Conservation (phyloP, 37 sponge, comb jelly and placozoan genomes). For the Diacarnus erythraeanus region DNA sequence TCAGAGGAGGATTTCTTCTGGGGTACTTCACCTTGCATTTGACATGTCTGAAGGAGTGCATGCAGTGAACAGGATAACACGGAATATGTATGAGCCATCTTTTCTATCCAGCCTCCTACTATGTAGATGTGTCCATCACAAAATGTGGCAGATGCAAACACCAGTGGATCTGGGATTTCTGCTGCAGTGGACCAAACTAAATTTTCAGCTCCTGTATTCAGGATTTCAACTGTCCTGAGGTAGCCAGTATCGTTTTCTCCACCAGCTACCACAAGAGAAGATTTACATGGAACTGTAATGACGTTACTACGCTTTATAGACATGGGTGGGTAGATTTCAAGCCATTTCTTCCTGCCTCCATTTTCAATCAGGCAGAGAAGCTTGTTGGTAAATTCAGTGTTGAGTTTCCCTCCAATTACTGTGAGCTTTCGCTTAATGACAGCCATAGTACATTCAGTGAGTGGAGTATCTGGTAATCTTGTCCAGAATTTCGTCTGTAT, state of each 20-base stretch:
- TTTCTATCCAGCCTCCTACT: conserved; percentile 3
- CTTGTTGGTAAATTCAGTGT: conserved; percentile 6
- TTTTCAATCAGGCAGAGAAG: neutral
- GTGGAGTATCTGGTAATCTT: conserved; percentile 1
- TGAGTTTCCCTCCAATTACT: conserved; percentile 17
- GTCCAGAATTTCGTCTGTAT: conserved; percentile 8
- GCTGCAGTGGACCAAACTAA: conserved; percentile 13
- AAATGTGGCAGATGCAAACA: conserved; percentile 7
- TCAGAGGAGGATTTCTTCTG: neutral
- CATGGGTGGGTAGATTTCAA: conserved; percentile 27
- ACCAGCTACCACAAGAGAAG: conserved; percentile 22
- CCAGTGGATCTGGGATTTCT: conserved; percentile 15
- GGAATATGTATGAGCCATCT: neutral
- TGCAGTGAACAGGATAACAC: neutral
- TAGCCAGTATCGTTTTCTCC: neutral
- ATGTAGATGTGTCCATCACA: conserved; percentile 22
- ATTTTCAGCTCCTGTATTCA: neutral
- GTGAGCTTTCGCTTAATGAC: conserved; percentile 6
- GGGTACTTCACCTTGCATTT: neutral
- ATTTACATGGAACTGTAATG: neutral
- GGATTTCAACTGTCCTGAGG: conserved; percentile 1
- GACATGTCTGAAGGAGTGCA: neutral
- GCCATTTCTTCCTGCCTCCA: neutral
- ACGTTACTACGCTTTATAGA: neutral
- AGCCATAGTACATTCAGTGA: neutral